Conservation (phyloP, 2,113 vertebrate genomes). For the Pterophyllum scalare region DNA sequence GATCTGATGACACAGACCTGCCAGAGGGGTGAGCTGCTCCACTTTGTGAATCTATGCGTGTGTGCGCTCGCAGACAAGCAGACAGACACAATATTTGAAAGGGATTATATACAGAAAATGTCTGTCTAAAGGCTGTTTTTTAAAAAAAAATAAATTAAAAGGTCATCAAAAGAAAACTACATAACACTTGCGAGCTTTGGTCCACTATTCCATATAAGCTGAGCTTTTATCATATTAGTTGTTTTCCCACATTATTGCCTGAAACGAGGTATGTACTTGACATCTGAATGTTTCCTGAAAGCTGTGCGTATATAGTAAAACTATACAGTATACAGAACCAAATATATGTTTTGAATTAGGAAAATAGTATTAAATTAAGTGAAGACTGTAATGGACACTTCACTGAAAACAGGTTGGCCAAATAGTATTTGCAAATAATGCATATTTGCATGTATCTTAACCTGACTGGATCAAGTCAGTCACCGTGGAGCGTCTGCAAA, state of each 20-base stretch:
- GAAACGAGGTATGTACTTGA: slow-evolving; percentile 24
- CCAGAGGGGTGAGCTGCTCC: slow-evolving; percentile 52
- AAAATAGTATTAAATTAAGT: not conserved
- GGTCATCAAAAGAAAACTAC: not conserved
- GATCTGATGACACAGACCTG: slow-evolving; percentile 59
- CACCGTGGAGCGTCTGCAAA: not conserved
- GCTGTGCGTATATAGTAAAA: slow-evolving; percentile 7
- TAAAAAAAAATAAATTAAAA: slow-evolving; percentile 14
- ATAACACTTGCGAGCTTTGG: slow-evolving; percentile 27
- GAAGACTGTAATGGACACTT: not conserved
- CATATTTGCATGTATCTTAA: not conserved
- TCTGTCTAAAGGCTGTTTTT: slow-evolving; percentile 1
- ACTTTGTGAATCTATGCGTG: not conserved
- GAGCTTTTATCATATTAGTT: slow-evolving; percentile 39
- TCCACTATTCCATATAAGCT: slow-evolving; percentile 39
- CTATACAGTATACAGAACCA: not conserved
- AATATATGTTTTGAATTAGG: not conserved
- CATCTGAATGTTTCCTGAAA: slow-evolving; percentile 18
- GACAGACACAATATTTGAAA: slow-evolving; percentile 2
- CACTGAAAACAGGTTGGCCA: not conserved
- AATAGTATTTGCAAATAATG: slow-evolving; percentile 1
- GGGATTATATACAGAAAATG: not conserved
- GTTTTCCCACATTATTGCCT: slow-evolving; percentile 43
- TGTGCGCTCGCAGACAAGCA: not conserved
- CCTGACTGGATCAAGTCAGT: not conserved